phyloP scores from a whole-genome alignment of 2,888 invertebrate genomes.

The Morpho achilles region DNA sequence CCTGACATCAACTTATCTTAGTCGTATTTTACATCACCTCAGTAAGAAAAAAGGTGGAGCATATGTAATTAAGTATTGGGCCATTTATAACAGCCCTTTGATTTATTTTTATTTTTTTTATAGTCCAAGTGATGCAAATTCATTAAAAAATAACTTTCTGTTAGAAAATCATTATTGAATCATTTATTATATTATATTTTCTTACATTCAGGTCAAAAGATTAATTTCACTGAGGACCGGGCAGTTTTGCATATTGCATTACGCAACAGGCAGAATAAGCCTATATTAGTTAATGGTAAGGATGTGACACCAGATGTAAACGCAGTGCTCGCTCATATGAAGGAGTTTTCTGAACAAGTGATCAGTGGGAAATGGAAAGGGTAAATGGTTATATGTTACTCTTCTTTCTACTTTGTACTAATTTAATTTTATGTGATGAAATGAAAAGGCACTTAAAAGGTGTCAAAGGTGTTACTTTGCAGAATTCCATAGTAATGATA shows the following conservation, averaged over 20 bases:
- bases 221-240: constrained; percentile 98
- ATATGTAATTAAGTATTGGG: no score
- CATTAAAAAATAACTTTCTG: no score
- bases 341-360: constrained; percentile 91
- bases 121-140: no score
- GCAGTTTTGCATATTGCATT: constrained; percentile 97
- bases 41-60: no score
- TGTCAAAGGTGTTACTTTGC: no score
- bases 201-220: constrained; percentile 86
- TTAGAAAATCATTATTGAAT: no score
- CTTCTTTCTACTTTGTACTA: background rate
- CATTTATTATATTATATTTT: background rate
- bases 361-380: constrained; percentile 85
- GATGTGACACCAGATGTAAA: constrained; percentile 97
- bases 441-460: no score
- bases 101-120: no score
- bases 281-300: constrained; percentile 83
- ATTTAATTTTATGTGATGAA: background rate
- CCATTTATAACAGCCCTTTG: no score
- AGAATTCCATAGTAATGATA: no score
- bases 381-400: constrained; percentile 41
- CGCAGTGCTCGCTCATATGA: constrained; percentile 95
- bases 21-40: no score
- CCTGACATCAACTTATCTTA: no score
- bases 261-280: constrained; percentile 88